Percentiles rank a stretch among this genome's conserved stretches.
These are phyloP conservation scores for Apodemia duryi DNA, from an alignment of 2,888 invertebrate species.

Conservation along the genomic window DNA sequence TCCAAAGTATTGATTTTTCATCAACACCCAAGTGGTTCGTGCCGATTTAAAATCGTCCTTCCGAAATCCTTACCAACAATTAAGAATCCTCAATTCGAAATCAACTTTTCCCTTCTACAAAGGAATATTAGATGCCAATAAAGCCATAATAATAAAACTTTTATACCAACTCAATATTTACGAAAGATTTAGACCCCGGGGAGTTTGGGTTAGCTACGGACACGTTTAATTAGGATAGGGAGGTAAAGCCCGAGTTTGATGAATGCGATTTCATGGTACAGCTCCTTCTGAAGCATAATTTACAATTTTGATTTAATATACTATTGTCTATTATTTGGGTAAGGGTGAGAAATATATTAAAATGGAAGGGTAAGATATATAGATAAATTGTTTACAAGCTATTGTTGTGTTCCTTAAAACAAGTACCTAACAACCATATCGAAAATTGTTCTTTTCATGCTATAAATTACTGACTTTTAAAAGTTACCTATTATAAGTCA, in stretches of 20 bases:
- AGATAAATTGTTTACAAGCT: too few relatives aligned
- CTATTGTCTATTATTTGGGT: background rate
- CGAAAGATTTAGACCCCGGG: constrained; percentile 47
- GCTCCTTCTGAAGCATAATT: constrained; percentile 48
- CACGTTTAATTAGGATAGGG: constrained; percentile 71
- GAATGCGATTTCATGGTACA: constrained; percentile 71
- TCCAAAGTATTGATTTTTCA: background rate
- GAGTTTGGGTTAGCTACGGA: constrained; percentile 60
- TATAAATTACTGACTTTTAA: too few relatives aligned
- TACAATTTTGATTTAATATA: constrained; percentile 44
- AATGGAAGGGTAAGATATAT: background rate
- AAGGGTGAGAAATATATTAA: background rate
- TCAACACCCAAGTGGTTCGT: background rate
- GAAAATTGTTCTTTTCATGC: too few relatives aligned
- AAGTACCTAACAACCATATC: too few relatives aligned
- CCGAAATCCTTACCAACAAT: constrained; percentile 9
- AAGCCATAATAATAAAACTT: constrained; percentile 62
- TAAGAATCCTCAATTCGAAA: constrained; percentile 27
- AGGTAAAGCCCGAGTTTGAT: constrained; percentile 75
- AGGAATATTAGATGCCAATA: constrained; percentile 49
- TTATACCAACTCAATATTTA: constrained; percentile 67
- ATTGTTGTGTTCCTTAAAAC: too few relatives aligned
- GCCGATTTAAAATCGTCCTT: background rate
- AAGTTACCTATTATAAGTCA: too few relatives aligned
- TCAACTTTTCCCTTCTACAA: constrained; percentile 35